A percentile compares a stretch with the other conserved stretches of the same genome.
phyloP scores from a whole-genome alignment of 2,888 invertebrate species.

The Pammene fasciana region DNA sequence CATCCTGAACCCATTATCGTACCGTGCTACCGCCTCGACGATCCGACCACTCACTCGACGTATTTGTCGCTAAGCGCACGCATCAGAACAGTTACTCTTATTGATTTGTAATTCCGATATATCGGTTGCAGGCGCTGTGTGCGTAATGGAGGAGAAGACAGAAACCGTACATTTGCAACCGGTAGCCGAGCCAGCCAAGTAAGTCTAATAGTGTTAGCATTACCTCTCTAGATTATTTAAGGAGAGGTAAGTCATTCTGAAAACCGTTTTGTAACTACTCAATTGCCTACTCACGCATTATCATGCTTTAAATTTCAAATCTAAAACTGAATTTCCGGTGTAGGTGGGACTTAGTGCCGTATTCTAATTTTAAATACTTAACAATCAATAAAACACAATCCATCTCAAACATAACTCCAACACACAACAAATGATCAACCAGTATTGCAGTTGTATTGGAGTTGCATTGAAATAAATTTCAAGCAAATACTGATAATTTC shows the following conservation, averaged over 20 bases:
- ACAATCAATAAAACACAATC: too few species aligned
- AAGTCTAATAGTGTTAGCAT: slow-evolving; percentile 28
- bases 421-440: too few species aligned
- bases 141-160: slow-evolving; percentile 46
- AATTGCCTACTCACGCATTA: too few species aligned
- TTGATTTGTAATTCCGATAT: slow-evolving; percentile 22
- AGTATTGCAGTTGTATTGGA: too few species aligned
- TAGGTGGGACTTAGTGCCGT: too few species aligned
- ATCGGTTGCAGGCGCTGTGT: slow-evolving; percentile 26
- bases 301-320: too few species aligned
- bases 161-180: slow-evolving; percentile 54
- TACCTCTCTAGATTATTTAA: background rate
- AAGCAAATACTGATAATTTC: too few species aligned
- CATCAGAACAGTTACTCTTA: background rate
- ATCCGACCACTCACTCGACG: slow-evolving; percentile 32
- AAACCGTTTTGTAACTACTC: too few species aligned
- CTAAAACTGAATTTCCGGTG: too few species aligned
- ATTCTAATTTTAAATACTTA: too few species aligned
- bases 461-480: too few species aligned
- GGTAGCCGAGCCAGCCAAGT: slow-evolving; percentile 45
- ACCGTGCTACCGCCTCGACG: slow-evolving; percentile 31
- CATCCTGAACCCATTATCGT: slow-evolving; percentile 39
- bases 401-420: too few species aligned
- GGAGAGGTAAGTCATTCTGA: background rate
- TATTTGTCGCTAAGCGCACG: slow-evolving; percentile 31